Percentiles rank a stretch among this genome's conserved stretches.
phyloP scores from a whole-genome alignment of 2,797 vertebrate genomes.

The Chrysocyon brachyurus region DNA sequence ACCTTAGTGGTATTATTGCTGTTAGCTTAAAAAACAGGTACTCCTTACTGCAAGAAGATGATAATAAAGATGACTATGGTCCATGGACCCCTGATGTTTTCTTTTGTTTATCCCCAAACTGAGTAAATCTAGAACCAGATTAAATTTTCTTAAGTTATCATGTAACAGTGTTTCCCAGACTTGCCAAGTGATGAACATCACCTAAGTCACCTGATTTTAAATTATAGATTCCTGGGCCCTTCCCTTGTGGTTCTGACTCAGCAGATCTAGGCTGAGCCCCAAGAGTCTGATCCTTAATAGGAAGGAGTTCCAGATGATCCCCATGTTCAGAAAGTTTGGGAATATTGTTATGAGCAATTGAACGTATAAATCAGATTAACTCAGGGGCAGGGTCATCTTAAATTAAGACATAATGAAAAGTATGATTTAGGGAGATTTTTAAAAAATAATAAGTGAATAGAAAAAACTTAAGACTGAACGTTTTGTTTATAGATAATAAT shows the following conservation, averaged over 20 bases:
- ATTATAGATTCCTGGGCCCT: neutral
- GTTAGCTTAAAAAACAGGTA: neutral
- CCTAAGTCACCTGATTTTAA: neutral
- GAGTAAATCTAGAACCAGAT: neutral
- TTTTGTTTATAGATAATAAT: neutral
- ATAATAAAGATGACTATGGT: neutral
- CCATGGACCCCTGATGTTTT: neutral
- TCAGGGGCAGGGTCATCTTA: neutral
- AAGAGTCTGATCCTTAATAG: neutral
- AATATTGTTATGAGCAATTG: neutral
- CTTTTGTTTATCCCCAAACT: neutral
- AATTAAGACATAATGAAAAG: neutral
- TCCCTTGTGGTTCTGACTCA: neutral
- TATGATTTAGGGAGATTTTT: neutral
- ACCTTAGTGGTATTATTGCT: neutral
- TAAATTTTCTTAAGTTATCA: neutral
- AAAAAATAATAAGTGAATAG: neutral
- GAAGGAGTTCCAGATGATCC: neutral
- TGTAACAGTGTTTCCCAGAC: neutral
- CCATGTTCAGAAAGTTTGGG: neutral
- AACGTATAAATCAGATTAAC: neutral
- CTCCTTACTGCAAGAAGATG: neutral
- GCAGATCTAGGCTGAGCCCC: neutral
- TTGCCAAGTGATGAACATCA: neutral
- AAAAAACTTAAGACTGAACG: neutral